Evolutionary conservation across 2,113 vertebrate genomes (phyloP).

Genomic region (Nothobranchius furzeri): DNA sequence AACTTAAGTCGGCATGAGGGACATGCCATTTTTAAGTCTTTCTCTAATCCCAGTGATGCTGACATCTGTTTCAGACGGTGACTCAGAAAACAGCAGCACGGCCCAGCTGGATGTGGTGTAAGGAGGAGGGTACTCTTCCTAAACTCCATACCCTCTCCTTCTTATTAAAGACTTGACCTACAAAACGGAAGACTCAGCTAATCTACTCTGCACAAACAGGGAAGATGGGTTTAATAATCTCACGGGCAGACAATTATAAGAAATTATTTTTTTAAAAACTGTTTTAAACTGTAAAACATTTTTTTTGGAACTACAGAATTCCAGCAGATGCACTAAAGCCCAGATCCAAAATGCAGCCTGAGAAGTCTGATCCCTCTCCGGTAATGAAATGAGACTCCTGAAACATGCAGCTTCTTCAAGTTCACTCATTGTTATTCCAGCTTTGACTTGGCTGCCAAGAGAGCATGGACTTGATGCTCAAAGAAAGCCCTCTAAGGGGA

Average conservation of each 20-base stretch:
- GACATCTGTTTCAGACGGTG: conserved; percentile 58
- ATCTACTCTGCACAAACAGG: conserved; percentile 33
- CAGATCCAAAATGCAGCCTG: background rate
- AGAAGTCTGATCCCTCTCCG: conserved; percentile 5
- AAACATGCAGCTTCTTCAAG: conserved; percentile 22
- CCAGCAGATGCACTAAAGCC: background rate
- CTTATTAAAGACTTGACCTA: conserved; percentile 40
- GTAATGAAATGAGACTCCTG: background rate
- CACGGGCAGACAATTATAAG: background rate
- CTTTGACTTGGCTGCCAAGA: conserved; percentile 18
- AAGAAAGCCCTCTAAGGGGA: conserved; percentile 12
- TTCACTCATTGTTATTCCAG: conserved; percentile 24
- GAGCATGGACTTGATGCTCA: conserved; percentile 23
- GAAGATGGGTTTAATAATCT: conserved; percentile 24
- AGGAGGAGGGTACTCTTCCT: background rate
- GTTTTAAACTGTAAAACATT: background rate
- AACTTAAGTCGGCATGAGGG: conserved; percentile 43
- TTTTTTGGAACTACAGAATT: background rate
- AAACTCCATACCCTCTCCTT: background rate
- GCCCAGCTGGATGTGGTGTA: conserved; percentile 7
- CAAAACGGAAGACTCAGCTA: conserved; percentile 32
- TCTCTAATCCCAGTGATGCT: conserved; percentile 56
- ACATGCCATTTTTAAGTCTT: conserved; percentile 47
- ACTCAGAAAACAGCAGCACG: conserved; percentile 29
- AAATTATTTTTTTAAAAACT: background rate